phyloP scores from a whole-genome alignment of 2,113 vertebrate species.

The Oreocharis arfaki region DNA sequence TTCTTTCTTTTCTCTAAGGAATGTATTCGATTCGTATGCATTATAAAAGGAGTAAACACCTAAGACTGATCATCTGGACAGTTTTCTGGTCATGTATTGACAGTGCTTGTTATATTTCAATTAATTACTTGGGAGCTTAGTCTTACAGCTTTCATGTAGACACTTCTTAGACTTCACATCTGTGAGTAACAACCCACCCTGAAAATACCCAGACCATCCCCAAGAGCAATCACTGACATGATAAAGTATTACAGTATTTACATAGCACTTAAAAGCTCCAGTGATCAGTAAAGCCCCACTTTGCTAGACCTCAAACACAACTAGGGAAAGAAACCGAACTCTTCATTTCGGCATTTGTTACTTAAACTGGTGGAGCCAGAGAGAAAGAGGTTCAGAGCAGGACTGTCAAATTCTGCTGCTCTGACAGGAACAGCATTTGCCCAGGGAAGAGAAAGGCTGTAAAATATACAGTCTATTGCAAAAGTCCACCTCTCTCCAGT shows the following conservation, averaged over 20 bases:
- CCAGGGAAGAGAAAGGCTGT: not conserved
- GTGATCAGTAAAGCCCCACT: not conserved
- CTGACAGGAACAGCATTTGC: not conserved
- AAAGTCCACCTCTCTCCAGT: not conserved
- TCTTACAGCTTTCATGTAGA: not conserved
- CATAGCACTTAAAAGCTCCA: not conserved
- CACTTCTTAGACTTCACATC: not conserved
- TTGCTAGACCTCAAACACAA: not conserved
- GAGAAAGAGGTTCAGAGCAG: not conserved
- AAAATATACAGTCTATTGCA: not conserved
- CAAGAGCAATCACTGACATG: not conserved
- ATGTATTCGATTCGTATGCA: not conserved
- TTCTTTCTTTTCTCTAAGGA: not conserved
- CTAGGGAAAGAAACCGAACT: not conserved
- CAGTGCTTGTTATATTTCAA: not conserved
- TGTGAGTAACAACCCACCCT: not conserved
- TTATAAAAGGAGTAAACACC: not conserved
- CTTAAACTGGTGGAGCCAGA: not conserved
- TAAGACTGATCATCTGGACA: not conserved
- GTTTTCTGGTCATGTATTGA: not conserved
- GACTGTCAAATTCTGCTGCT: not conserved
- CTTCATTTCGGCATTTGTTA: not conserved
- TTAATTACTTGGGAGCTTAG: not conserved
- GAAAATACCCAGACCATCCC: not conserved
- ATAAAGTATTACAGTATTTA: not conserved